Conservation (phyloP, 2,113 vertebrate genomes). For the Rhinoptilus africanus region DNA sequence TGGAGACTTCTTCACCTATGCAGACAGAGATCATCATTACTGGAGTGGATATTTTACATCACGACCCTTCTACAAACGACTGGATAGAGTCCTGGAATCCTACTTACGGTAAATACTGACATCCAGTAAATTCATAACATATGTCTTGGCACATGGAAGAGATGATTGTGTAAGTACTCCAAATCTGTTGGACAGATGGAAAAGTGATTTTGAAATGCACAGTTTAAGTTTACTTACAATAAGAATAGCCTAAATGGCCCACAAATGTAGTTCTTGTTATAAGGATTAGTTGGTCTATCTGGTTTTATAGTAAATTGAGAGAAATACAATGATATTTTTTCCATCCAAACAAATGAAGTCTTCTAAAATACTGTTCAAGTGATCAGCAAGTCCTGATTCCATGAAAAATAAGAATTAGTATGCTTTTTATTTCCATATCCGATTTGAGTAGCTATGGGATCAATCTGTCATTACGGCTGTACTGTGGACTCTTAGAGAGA, state of each 20-base stretch:
- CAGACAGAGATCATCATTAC: slow-evolving; percentile 93
- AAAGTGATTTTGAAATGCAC: not conserved
- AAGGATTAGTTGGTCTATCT: not conserved
- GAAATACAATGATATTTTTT: not conserved
- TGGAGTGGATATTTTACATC: slow-evolving; percentile 97
- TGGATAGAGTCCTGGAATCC: slow-evolving; percentile 86
- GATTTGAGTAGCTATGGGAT: not conserved
- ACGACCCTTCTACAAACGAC: slow-evolving; percentile 89
- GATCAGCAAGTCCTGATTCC: not conserved
- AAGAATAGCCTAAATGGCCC: not conserved
- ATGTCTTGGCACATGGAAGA: not conserved
- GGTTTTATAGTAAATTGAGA: not conserved
- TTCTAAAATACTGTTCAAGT: not conserved
- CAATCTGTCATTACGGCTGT: not conserved
- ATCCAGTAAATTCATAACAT: not conserved
- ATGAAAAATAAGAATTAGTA: not conserved
- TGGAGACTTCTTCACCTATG: slow-evolving; percentile 95
- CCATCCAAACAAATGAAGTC: not conserved
- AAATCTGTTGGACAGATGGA: not conserved
- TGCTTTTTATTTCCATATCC: not conserved
- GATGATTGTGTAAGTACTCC: not conserved
- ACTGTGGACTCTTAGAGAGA: not conserved
- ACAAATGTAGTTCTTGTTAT: not conserved
- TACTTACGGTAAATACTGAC: slow-evolving; percentile 77
- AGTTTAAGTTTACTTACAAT: not conserved